phyloP scores from a whole-genome alignment of 2,797 vertebrate genomes.

The Sebastes matsubarae region DNA sequence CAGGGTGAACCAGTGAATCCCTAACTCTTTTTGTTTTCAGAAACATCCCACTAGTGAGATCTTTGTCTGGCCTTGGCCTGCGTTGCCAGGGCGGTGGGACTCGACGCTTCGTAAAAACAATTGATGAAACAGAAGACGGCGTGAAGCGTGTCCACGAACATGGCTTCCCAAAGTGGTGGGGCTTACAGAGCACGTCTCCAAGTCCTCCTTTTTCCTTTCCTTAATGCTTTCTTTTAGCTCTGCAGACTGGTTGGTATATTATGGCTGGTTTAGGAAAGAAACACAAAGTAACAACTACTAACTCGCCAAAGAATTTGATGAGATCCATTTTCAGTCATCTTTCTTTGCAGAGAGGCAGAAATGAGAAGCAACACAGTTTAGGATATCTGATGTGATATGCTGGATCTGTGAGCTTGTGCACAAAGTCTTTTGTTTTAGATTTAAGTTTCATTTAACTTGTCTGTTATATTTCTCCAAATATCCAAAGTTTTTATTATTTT shows the following conservation, averaged over 20 bases:
- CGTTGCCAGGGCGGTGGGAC: slow-evolving; percentile 30
- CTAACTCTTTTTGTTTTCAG: slow-evolving; percentile 54
- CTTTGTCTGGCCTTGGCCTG: slow-evolving; percentile 44
- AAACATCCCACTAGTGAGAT: slow-evolving; percentile 24
- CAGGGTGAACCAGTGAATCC: slow-evolving; percentile 33
- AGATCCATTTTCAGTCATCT: background rate
- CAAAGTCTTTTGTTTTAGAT: background rate
- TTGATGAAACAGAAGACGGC: slow-evolving; percentile 35
- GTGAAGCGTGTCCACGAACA: slow-evolving; percentile 56
- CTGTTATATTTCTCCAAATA: background rate
- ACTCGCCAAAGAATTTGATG: background rate
- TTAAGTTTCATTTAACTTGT: background rate
- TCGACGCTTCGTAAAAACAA: slow-evolving; percentile 31
- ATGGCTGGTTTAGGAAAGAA: background rate
- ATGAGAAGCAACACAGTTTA: background rate
- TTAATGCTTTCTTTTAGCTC: background rate
- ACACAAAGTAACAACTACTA: background rate
- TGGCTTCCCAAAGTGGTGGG: slow-evolving; percentile 12
- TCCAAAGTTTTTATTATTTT: too few species aligned
- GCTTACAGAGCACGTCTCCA: background rate
- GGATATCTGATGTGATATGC: background rate
- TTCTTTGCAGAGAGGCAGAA: background rate
- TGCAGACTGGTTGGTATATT: background rate
- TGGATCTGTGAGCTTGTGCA: background rate
- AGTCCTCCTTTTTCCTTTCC: background rate